These are phyloP conservation scores for Coptotermes formosanus DNA, from an alignment of 1,140 invertebrate genomes.

Conservation along the genomic window DNA sequence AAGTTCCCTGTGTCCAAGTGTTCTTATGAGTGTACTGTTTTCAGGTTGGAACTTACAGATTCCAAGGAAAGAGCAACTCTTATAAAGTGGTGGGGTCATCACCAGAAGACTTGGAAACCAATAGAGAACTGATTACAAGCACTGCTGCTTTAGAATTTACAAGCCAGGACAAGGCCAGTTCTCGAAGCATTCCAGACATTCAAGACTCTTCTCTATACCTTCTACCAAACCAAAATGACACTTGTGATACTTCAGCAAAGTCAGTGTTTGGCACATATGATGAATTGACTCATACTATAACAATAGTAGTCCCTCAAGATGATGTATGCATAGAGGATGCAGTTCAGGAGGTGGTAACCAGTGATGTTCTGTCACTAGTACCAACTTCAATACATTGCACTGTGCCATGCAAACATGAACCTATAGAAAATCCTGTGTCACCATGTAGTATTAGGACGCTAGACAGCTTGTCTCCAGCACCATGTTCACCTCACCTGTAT, in stretches of 20 bases:
- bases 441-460: neutral
- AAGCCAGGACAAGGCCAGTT: conserved; percentile 44
- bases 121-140: conserved; percentile 48
- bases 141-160: conserved; percentile 41
- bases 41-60: conserved; percentile 1
- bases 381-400: neutral
- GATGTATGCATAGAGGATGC: conserved; percentile 51
- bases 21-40: neutral
- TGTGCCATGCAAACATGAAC: neutral
- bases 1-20: too few relatives aligned
- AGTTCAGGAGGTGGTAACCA: conserved; percentile 42
- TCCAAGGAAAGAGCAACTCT: conserved; percentile 42
- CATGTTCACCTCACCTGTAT: neutral
- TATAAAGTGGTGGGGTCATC: conserved; percentile 73
- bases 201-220: conserved; percentile 38
- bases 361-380: conserved; percentile 37
- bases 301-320: conserved; percentile 58
- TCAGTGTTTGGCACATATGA: conserved; percentile 66
- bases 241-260: conserved; percentile 43
- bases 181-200: conserved; percentile 40
- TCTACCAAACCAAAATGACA: conserved; percentile 39
- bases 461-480: neutral
- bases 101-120: conserved; percentile 77
- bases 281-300: conserved; percentile 52
- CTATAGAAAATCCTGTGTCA: neutral